phyloP scores from a whole-genome alignment of 2,888 invertebrate species.

The Sisyra nigra region DNA sequence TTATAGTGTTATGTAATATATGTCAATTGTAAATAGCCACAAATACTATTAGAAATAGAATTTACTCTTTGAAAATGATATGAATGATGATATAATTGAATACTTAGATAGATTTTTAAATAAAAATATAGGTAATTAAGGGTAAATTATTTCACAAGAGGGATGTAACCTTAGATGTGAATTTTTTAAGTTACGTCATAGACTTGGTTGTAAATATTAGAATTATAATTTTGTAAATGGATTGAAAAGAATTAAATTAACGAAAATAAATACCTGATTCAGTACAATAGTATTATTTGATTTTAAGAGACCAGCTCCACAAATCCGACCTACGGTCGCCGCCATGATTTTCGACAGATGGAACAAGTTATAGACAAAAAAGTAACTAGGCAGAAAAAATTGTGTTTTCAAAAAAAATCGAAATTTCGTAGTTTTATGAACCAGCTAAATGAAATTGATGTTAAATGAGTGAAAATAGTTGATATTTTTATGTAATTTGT shows the following conservation, averaged over 20 bases:
- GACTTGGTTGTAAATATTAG: neutral
- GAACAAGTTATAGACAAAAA: constrained; percentile 14
- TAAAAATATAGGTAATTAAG: neutral
- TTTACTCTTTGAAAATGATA: neutral
- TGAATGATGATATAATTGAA: neutral
- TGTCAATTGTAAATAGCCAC: neutral
- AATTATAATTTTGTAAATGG: neutral
- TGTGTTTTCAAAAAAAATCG: neutral
- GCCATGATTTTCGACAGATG: constrained; percentile 54
- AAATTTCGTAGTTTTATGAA: too few species aligned
- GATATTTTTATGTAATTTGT: neutral
- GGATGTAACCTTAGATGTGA: neutral
- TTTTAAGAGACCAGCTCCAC: constrained; percentile 69
- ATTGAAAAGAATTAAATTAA: neutral
- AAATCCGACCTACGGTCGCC: constrained; percentile 74
- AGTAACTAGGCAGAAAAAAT: neutral
- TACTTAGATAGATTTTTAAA: neutral
- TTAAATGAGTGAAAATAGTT: neutral
- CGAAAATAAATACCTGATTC: constrained; percentile 4
- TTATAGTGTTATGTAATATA: neutral
- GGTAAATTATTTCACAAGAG: neutral
- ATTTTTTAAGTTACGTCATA: neutral
- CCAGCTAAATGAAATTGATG: too few species aligned
- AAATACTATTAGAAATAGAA: neutral
- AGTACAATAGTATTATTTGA: constrained; percentile 41